Conservation (phyloP, 1,140 invertebrate species). For the Drosophila murphyi region DNA sequence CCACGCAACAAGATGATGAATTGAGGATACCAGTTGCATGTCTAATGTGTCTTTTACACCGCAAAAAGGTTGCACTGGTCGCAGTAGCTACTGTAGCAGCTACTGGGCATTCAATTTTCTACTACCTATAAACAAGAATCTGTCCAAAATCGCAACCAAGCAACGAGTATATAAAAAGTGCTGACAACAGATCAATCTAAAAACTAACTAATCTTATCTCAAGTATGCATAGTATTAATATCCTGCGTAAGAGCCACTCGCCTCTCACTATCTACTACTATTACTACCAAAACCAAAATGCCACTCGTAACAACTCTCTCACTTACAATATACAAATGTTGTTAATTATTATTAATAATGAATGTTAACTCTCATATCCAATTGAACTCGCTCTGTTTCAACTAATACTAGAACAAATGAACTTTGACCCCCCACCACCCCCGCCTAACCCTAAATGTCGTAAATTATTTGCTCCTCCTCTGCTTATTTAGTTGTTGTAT, state of each 20-base stretch:
- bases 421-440: slow-evolving; percentile 8
- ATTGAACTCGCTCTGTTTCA: slow-evolving; percentile 82
- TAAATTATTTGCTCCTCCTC: slow-evolving; percentile 54
- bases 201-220: slow-evolving; percentile 16
- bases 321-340: slow-evolving; percentile 57
- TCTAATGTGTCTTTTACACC: slow-evolving; percentile 80
- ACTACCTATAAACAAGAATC: slow-evolving; percentile 85
- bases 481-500: slow-evolving; percentile 51
- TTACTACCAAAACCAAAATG: slow-evolving; percentile 31
- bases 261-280: slow-evolving; percentile 62
- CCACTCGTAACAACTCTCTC: slow-evolving; percentile 77
- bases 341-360: slow-evolving; percentile 48
- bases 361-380: slow-evolving; percentile 76
- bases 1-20: slow-evolving; percentile 8
- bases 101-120: slow-evolving; percentile 79
- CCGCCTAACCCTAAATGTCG: slow-evolving; percentile 32
- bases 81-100: slow-evolving; percentile 59
- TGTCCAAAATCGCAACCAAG: slow-evolving; percentile 78
- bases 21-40: slow-evolving; percentile 32
- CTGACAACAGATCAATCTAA: slow-evolving; percentile 5
- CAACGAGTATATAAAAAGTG: slow-evolving; percentile 24
- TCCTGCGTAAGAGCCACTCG: slow-evolving; percentile 69
- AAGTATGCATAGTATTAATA: slow-evolving; percentile 66
- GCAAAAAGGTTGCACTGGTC: slow-evolving; percentile 80
- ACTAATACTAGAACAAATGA: slow-evolving; percentile 33